Evolutionary conservation across 2,113 vertebrate genomes (phyloP).

Genomic region (Rhipidura dahli): DNA sequence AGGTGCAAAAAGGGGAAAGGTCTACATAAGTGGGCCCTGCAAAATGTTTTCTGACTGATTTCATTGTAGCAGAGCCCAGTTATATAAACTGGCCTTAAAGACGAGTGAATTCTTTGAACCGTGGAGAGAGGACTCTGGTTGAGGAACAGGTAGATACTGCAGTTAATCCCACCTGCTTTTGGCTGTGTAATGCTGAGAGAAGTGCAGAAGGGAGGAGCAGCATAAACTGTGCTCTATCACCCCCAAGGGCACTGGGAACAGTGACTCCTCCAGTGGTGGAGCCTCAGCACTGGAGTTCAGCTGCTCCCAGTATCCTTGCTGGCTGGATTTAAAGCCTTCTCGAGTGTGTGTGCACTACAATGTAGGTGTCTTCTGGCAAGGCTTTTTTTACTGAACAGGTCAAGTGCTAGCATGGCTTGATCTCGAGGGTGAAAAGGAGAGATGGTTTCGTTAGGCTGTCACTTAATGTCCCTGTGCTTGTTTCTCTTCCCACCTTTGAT

Average conservation of each 20-base stretch:
- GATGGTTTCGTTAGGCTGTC: background rate
- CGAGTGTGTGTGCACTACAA: accelerated
- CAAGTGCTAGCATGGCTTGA: background rate
- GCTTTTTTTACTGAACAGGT: background rate
- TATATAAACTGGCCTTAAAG: background rate
- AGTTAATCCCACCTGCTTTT: background rate
- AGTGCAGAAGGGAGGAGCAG: background rate
- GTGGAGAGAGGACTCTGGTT: background rate
- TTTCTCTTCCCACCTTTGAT: background rate
- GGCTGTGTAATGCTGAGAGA: background rate
- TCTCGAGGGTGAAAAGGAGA: background rate
- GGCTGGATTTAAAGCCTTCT: background rate
- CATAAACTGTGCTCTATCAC: background rate
- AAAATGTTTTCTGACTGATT: background rate
- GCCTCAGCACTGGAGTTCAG: background rate
- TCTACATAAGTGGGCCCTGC: background rate
- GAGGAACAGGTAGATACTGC: background rate
- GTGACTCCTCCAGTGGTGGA: accelerated
- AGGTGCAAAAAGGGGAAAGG: background rate
- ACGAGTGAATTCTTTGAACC: background rate
- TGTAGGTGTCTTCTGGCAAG: background rate
- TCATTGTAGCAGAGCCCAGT: background rate
- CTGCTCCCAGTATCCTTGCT: background rate
- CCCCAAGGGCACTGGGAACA: background rate
- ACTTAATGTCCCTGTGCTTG: background rate